Evolutionary conservation across 2,888 invertebrate species (phyloP), one percentile per base, ranked within the genome.

Genomic region (Thymelicus lineola): DNA sequence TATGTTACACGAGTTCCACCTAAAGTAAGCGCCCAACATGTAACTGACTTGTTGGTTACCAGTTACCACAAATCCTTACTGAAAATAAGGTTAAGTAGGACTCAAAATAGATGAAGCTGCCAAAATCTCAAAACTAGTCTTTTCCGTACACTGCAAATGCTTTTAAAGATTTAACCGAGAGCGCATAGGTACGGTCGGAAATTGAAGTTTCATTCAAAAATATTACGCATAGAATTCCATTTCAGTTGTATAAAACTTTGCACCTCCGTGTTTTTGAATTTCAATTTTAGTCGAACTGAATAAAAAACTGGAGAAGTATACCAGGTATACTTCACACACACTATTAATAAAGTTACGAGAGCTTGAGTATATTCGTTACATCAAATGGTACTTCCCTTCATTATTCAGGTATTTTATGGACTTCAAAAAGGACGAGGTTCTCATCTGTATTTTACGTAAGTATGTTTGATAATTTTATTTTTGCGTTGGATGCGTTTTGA

Each of bases 121-220:
- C 12, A 46, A 60, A 46, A 46, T 46, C n/a, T 46, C 46, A 46
- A n/a, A n/a, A 46, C 5, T 46, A n/a, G 14, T 3, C 14, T 20
- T 60, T 60, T 46, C 46, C 46, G 7, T 28, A 28, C 28, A 45
- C 17, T 17, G 45, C 42, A 42, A 58, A 36, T n/a, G 38, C 20
- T 60, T 12, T 12, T 42, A 42, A 12, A 61, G 35, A 14, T 46
- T 61, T 46, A 46, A 6, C 28, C 42, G 7, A 46, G 42, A 35
- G 28, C 7, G 28, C 42, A 60, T 28, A 60, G 12, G 17, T 59
- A 17, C 38, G 14, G 28, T 36, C 36, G 59, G 28, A 61, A 46
- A 61, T 61, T 46, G 61, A 20, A 46, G 46, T 35, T 46, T 14
- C 46, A 61, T 46, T 45, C 61, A 46, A 46, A 45, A 61, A 61